Evolutionary conservation across 2,797 vertebrate species (phyloP).

Genomic region (Erethizon dorsatum): DNA sequence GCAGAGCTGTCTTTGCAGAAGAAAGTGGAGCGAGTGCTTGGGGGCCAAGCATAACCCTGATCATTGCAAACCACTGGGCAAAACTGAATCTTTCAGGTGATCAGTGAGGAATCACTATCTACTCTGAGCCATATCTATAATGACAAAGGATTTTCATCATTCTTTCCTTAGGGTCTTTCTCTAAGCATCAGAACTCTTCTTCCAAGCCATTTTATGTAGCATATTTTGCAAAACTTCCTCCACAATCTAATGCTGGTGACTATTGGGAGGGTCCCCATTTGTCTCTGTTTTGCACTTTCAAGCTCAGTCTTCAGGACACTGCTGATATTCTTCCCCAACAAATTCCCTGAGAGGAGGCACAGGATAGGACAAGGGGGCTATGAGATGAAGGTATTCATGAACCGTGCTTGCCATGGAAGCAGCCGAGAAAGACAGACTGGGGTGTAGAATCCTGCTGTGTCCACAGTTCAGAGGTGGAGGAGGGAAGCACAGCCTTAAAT

Average conservation of each 20-base stretch:
- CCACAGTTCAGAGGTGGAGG: not conserved
- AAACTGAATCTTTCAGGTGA: not conserved
- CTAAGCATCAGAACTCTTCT: not conserved
- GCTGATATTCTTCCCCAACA: not conserved
- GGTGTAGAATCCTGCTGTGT: not conserved
- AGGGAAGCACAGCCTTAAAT: not conserved
- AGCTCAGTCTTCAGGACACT: not conserved
- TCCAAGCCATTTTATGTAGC: not conserved
- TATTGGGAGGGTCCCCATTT: rapidly evolving
- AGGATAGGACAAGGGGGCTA: not conserved
- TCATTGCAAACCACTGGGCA: not conserved
- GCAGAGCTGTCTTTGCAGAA: rapidly evolving
- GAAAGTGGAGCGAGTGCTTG: rapidly evolving
- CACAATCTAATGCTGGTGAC: not conserved
- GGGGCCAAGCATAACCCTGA: not conserved
- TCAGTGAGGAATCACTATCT: not conserved
- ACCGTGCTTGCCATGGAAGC: not conserved
- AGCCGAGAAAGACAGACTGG: not conserved
- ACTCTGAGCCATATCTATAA: not conserved
- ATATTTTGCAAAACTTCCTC: not conserved
- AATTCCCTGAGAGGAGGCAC: not conserved
- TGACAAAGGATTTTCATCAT: not conserved
- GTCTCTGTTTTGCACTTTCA: not conserved
- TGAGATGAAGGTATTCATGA: not conserved
- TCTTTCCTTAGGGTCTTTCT: not conserved